Evolutionary conservation across 2,888 invertebrate species (phyloP).

Genomic region (Limulus polyphemus): DNA sequence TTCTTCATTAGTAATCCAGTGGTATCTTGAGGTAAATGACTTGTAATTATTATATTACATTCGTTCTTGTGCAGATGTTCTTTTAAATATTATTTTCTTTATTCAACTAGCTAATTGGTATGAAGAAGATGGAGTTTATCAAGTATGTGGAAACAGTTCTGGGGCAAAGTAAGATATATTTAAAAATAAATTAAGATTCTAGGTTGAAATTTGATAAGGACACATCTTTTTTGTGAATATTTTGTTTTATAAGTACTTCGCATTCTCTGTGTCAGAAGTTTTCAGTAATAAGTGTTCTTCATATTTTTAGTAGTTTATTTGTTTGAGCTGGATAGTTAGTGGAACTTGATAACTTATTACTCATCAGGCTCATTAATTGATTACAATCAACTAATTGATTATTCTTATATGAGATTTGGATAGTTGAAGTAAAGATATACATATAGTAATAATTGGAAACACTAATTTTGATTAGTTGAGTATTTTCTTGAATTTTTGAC

Average conservation of each 20-base stretch:
- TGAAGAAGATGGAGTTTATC: slow-evolving; percentile 12
- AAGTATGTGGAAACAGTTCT: slow-evolving; percentile 76
- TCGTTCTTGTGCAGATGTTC: too few species aligned
- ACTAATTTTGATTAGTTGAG: too few species aligned
- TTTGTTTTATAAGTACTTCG: not conserved
- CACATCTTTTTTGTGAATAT: not conserved
- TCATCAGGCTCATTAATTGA: too few species aligned
- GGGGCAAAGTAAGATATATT: slow-evolving; percentile 63
- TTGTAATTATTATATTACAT: too few species aligned
- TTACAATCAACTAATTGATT: too few species aligned
- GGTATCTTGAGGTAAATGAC: too few species aligned
- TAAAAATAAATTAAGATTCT: too few species aligned
- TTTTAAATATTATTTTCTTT: slow-evolving; percentile 6
- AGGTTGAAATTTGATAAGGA: not conserved
- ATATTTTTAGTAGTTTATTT: slow-evolving; percentile 12
- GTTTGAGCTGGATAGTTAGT: slow-evolving; percentile 12
- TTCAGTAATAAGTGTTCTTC: slow-evolving; percentile 5
- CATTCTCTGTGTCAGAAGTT: not conserved
- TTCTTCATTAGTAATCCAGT: too few species aligned
- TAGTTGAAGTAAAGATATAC: too few species aligned
- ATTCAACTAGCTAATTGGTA: slow-evolving; percentile 59
- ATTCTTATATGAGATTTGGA: too few species aligned
- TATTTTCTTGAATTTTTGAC: too few species aligned
- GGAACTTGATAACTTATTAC: not conserved
- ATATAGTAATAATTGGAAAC: too few species aligned